Evolutionary conservation across 2,113 vertebrate species (phyloP), one percentile per base, ranked within the genome.

Genomic region (Pollachius pollachius): DNA sequence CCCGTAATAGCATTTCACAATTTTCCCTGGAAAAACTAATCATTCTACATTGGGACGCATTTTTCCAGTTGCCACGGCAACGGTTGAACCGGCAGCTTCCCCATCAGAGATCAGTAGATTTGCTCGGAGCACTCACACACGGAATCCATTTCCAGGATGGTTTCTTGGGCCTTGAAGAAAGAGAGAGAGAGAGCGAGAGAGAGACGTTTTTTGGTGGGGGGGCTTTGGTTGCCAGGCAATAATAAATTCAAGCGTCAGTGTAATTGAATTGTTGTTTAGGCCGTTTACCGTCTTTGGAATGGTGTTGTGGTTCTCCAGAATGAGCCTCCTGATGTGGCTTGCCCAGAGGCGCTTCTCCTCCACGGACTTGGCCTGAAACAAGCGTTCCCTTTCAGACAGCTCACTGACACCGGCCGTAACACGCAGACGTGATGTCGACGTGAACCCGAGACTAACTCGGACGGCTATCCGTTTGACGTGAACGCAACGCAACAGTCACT

Each of bases 241-340:
- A 65, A 37, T 23, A 23, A 23, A 23, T 65, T 66, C 1, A 67
- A 15, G 1, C 52, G 12, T 6, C 9, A 5, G 64, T 11, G 16
- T 30, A 15, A 65, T 8, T 56, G 3, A 52, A 4, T 2, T 3
- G 15, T 3, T 21, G 18, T 34, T n/a, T 68, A 15, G 15, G 52
- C 23, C 3, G 58, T 81, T 74, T 78, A 96, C 97, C 93, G 94
- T 98, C 84, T 94, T 95, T 13, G 97, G 97, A 15, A 94, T 93
- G 76, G 95, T 90, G 0, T 95, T 96, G 86, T 99, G 97, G 78
- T 98, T 99, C 85, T 99, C 97, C 65, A 99, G 88, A 74, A 99
- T 98, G 60, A 99, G 94, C 64, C 96, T 92, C 91, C 98, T 99
- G 70, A 99, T 95, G 78, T 99, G 95, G 82, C 97, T 95, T 21